Base-by-base conservation (phyloP, 2,113 vertebrate genomes). In the Rousettus leschenaultii region DNA sequence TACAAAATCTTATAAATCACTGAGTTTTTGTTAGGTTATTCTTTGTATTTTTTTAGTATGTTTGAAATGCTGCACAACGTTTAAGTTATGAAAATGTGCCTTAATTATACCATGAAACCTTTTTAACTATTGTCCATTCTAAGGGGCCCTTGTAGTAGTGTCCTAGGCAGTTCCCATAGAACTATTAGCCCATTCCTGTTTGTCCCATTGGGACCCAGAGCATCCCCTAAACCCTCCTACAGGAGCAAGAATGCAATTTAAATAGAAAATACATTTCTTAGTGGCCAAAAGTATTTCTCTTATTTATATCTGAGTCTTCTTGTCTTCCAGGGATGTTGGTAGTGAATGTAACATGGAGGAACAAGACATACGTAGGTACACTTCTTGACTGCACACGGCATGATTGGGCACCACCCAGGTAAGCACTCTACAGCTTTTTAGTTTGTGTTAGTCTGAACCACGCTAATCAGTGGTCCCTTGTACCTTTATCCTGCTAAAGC, bases 321-420 rank as follows among this genome's bases (percentile, higher is more conserved):
- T 0, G 0, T 91, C 93, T 98, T 98, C 24, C 98, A 99, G 99
- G 99, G 61, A 99, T 99, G 99, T 98, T 99, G 98, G 99, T 99
- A 97, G 99, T 99, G 40, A 99, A 99, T 2, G 99, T 99, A 87
- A 99, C 99, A 1, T 99, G 99, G 99, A 99, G 99, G 98, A 99
- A 99, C 98, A 99, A 99, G 98, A 99, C 99, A 0, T 99, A 99
- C 0, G 99, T 99, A 74, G 99, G 99, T 71, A 99, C 99, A 0
- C 98, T 99, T 95, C 98, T 99, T 71, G 99, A 99, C 98, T 99
- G 99, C 92, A 99, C 99, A 1, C 99, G 99, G 79, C 99, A 99
- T 5, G 99, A 99, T 97, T 99, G 99, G 99, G 99, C 99, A 9
- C 99, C 99, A 79, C 99, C 99, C 45, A 99, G 99, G 99, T 99